These are phyloP conservation scores for Astropecten irregularis DNA, from an alignment of 53 echinoderm and acorn worm genomes.

Conservation along the genomic window DNA sequence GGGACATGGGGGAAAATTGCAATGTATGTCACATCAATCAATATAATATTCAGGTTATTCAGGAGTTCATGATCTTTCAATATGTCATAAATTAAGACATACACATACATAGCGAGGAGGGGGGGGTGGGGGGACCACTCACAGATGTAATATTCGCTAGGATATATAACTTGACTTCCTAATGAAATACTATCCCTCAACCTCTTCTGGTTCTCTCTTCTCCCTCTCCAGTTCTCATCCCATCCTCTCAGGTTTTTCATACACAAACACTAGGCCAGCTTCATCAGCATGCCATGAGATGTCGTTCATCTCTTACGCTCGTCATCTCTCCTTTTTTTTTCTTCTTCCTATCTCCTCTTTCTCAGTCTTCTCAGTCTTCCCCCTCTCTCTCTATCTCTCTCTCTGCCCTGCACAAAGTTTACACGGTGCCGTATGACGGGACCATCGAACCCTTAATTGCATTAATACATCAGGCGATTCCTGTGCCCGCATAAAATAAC, in stretches of 20 bases:
- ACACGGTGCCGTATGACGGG: constrained; percentile 52
- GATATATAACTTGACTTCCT: constrained; percentile 53
- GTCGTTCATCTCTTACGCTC: constrained; percentile 13
- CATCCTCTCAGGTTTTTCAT: constrained; percentile 36
- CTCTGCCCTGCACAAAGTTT: constrained; percentile 4
- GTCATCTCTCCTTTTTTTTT: background rate
- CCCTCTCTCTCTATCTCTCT: background rate
- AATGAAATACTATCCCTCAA: constrained; percentile 34
- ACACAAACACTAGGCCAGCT: constrained; percentile 31
- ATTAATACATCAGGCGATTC: constrained; percentile 53
- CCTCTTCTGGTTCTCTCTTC: constrained; percentile 14
- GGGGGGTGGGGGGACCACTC: background rate
- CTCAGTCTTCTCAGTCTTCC: too few species aligned
- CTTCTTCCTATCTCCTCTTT: background rate
- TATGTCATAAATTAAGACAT: constrained; percentile 47
- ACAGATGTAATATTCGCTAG: constrained; percentile 51
- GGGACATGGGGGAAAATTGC: background rate
- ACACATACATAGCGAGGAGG: background rate
- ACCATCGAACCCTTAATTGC: constrained; percentile 57
- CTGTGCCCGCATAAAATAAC: constrained; percentile 48
- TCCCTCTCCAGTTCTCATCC: constrained; percentile 29
- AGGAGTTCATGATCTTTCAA: constrained; percentile 34
- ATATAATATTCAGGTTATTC: constrained; percentile 40
- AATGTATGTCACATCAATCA: constrained; percentile 37
- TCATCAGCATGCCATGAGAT: constrained; percentile 52